Evolutionary conservation across 2,797 vertebrate species (phyloP), one percentile per base, ranked within the genome.

Genomic region (Characodon lateralis): DNA sequence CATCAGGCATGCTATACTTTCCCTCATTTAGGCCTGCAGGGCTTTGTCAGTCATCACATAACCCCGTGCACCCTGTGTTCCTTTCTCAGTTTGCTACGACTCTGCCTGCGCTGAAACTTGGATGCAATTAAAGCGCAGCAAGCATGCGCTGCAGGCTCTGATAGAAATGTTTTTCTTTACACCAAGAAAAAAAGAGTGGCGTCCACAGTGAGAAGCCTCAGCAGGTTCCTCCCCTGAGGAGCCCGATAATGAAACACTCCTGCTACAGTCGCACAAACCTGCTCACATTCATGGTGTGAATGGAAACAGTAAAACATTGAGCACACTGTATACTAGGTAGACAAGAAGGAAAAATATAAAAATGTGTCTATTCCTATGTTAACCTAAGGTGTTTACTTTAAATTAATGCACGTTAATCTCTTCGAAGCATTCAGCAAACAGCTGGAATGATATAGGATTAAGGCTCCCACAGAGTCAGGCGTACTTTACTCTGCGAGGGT

Each of bases 201-300:
- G 73, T 83, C 82, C 72, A n/a, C 46, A 2, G 76, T 28, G 59
- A 66, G 73, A 83, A 83, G 0, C 87, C 81, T 84, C 70, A 14
- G 85, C 79, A 41, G 72, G 80, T 74, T 86, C 74, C 73, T 85
- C 87, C 80, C 92, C 89, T 9, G 85, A 89, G 87, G 90, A 84
- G 85, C 72, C 80, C 16, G 89, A 91, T 94, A 93, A 93, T 94
- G 93, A 92, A 94, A 94, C 92, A 89, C 92, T 88, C 87, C 68
- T n/a, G 79, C 79, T 84, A 28, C 86, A 68, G 2, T 76, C 82
- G 9, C 79, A 83, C 86, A 71, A 53, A 10, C 56, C 26, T 63
- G 22, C 75, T 71, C 53, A 66, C 74, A 56, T 5, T 53, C 66
- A 22, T 7, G 18, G 83, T 66, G 83, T 46, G 68, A 89, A 89